Base-by-base conservation (phyloP, 1,140 invertebrate species). In the Apis cerana region DNA sequence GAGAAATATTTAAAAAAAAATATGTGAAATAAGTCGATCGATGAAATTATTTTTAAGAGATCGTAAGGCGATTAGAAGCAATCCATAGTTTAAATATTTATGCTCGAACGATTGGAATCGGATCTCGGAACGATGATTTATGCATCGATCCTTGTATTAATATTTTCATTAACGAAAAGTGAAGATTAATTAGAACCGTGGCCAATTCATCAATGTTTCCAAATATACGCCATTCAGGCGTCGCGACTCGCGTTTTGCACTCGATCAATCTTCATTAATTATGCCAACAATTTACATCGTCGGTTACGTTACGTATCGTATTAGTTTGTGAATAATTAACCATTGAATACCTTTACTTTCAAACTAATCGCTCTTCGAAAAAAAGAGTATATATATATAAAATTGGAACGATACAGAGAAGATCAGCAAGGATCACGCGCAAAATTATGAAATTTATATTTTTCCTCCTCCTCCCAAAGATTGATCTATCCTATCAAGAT, bases 231-330 rank as follows among this genome's bases (percentile, higher is more conserved):
- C 19, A 59, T 75, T 81, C 72, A 27, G 75, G 64, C 62, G 68
- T 75, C 33, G 72, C 72, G 17, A 52, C 62, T 61, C 33, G 65
- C 61, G 48, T 54, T 58, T 75, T 43, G 64, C 62, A 43, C 15
- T 62, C 54, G 62, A 81, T 81, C 72, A 81, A 81, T 81, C 80
- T 81, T 81, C 80, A 54, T 81, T 81, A 81, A 67, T 75, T 74
- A 75, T 75, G 62, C 72, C 64, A 81, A 75, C 71, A 75, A 71
- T 75, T 81, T 81, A 65, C 72, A 68, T 68, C 62, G 80, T 58
- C 62, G 50, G 54, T 33, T 75, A 65, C 58, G 62, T 75, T 75
- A 81, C 43, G 67, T 75, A 75, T 81, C 74, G 80, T 67, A 75
- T 67, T 50, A 67, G 17, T 9, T 48, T 54, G 52, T 68, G 80